A percentile compares a stretch with the other conserved stretches of the same genome.
These are phyloP conservation scores for Gobionotothen gibberifrons DNA, from an alignment of 2,797 vertebrate species.

Conservation along the genomic window DNA sequence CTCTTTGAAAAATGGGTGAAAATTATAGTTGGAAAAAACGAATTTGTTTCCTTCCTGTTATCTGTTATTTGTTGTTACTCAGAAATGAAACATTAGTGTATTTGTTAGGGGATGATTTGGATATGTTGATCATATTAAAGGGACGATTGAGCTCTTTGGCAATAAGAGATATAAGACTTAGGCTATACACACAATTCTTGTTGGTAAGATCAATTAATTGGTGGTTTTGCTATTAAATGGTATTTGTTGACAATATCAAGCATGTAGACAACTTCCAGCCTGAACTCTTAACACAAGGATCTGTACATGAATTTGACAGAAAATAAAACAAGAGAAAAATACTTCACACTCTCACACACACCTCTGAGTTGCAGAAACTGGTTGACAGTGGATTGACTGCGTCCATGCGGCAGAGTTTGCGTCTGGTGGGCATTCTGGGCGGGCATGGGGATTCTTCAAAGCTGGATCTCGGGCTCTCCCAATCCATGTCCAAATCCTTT, in stretches of 20 bases:
- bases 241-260: background rate
- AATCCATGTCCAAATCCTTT: conserved; percentile 62
- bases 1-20: no score
- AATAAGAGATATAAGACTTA: background rate
- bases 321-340: background rate
- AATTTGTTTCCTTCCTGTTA: background rate
- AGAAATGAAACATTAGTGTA: background rate
- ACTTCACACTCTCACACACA: conserved; percentile 35
- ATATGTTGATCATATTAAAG: background rate
- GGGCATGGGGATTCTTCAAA: conserved; percentile 38
- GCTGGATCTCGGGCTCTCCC: conserved; percentile 52
- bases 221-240: background rate
- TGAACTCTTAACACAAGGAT: background rate
- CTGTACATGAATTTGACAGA: background rate
- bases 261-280: background rate
- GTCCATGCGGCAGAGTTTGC: conserved; percentile 80
- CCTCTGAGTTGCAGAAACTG: conserved; percentile 55
- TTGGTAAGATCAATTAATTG: background rate
- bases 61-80: no score
- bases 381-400: conserved; percentile 78
- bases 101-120: background rate
- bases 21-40: no score
- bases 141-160: background rate
- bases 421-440: conserved; percentile 30
- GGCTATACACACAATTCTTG: background rate